Base-by-base conservation (phyloP, 2,888 invertebrate genomes). In the Platynereis dumerilii region DNA sequence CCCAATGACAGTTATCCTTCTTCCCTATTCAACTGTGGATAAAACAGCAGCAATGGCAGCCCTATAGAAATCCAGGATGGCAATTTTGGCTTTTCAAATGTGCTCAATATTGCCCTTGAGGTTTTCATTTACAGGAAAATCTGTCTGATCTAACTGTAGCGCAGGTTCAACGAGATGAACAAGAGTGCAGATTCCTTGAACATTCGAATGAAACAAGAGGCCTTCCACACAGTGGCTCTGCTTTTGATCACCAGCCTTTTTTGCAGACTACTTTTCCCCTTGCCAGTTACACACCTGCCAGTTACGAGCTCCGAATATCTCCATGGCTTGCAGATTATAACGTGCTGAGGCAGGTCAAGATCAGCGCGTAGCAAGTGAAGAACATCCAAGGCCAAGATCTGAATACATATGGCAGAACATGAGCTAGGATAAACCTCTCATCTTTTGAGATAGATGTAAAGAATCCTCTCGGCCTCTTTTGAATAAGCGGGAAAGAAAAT, bases 381-480 rank as follows among this genome's bases (percentile, higher is more conserved):
- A 69, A 69, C 60, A 71, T 59, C 71, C 71, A 71, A 28, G 71
- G 71, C 15, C 59, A 48, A n/a, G 67, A 56, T 20, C 68, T 54
- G 29, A 67, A 65, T 15, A 65, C 39, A 29, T 67, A 69, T 2
- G 66, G 65, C 56, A 70, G 58, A 2, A 27, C 64, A 7, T 58
- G 53, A 22, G 44, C 34, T 28, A 69, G 42, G 29, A 61, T 22
- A 29, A 60, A 66, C 34, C 68, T 54, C 42, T 52, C n/a, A 5
- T 20, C 5, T 2, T 53, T 22, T 28, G 66, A 34, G 17, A 67
- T 67, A 52, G 28, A 28, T 5, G 53, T 44, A 34, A 68, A 60
- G n/a, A 59, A 60, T 0, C 67, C 69, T 2, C 39, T 58, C 17
- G 65, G 64, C 67, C 68, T 68, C 48, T 63, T 59, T 22, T 57